phyloP scores from a whole-genome alignment of 2,797 vertebrate genomes.

The Acrocephalus scirpaceus region DNA sequence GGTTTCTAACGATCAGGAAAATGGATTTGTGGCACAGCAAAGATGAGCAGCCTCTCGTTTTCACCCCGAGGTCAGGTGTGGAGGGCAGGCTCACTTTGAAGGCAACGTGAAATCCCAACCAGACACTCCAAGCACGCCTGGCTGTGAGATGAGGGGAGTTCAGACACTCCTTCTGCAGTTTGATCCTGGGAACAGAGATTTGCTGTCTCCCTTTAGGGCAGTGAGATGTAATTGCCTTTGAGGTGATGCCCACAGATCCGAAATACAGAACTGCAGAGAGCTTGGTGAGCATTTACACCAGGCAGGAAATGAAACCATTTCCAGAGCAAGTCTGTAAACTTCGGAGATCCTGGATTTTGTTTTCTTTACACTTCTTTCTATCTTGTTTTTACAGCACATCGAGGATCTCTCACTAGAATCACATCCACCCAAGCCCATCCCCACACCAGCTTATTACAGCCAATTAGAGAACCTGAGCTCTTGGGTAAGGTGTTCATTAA shows the following conservation, averaged over 20 bases:
- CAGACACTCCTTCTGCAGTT: neutral
- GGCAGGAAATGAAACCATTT: slow-evolving; percentile 20
- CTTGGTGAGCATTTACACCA: neutral
- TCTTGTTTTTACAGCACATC: slow-evolving; percentile 45
- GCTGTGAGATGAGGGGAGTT: neutral
- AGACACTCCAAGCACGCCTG: neutral
- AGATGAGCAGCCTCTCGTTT: neutral
- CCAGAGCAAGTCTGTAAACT: slow-evolving; percentile 22
- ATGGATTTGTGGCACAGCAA: neutral
- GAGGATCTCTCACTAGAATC: slow-evolving; percentile 59
- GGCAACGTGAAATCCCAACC: neutral
- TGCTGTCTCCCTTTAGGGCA: neutral
- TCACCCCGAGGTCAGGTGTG: neutral
- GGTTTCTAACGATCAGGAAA: neutral
- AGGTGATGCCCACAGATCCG: neutral
- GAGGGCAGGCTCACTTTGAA: neutral
- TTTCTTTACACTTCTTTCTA: slow-evolving; percentile 3
- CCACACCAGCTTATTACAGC: slow-evolving; percentile 68
- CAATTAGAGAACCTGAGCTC: slow-evolving; percentile 69
- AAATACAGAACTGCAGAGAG: neutral
- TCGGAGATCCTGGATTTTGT: neutral
- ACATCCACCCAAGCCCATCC: slow-evolving; percentile 60
- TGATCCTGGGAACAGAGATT: neutral
- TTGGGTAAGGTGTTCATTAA: slow-evolving; percentile 76
- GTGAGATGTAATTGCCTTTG: slow-evolving; percentile 12